These are phyloP conservation scores for Seriola aureovittata DNA, from an alignment of 2,113 vertebrate species.

Conservation along the genomic window DNA sequence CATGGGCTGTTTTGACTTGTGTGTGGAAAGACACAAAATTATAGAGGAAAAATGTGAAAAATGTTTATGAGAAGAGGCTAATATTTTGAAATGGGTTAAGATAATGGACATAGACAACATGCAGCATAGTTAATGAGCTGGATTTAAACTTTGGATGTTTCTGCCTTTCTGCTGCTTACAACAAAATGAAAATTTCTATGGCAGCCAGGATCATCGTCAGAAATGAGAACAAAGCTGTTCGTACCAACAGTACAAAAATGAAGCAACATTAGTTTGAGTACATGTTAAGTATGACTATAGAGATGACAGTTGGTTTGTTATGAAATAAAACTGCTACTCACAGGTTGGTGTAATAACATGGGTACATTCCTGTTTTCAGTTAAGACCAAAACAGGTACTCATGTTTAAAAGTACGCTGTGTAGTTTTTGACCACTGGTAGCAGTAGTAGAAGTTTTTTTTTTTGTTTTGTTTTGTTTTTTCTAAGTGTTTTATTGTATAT, in stretches of 20 bases:
- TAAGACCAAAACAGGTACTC: background rate
- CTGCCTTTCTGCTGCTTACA: background rate
- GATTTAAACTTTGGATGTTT: background rate
- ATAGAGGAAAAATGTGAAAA: background rate
- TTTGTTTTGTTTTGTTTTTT: too few species aligned
- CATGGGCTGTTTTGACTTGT: background rate
- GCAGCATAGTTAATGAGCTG: background rate
- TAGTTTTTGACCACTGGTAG: background rate
- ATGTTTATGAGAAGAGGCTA: background rate
- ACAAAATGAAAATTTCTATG: background rate
- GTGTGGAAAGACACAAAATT: background rate
- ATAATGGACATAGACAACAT: background rate
- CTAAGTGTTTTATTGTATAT: background rate
- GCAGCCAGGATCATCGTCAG: background rate
- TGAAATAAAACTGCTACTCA: background rate
- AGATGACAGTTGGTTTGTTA: background rate
- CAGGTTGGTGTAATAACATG: slow-evolving; percentile 2
- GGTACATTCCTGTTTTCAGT: background rate
- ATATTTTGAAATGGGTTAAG: background rate
- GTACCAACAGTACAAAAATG: background rate
- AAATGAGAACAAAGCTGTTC: background rate
- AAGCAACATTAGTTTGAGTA: background rate
- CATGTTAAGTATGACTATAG: background rate
- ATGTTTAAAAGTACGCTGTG: background rate
- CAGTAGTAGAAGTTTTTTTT: too few species aligned